Evolutionary conservation across 2,888 invertebrate species (phyloP).

Genomic region (Andrena minutula): DNA sequence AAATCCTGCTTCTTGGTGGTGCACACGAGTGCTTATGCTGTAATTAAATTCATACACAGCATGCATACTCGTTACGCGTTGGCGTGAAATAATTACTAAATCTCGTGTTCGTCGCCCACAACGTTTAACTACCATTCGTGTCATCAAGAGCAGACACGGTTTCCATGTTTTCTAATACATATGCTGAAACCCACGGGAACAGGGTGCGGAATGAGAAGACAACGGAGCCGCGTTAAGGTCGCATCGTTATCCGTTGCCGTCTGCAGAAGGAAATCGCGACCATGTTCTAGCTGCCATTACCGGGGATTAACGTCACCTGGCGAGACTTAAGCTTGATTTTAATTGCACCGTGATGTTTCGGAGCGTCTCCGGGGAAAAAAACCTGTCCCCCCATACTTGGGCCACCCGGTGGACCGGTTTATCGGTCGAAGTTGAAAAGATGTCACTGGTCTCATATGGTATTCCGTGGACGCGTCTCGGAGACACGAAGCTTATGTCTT

Average conservation of each 20-base stretch:
- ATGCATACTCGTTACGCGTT: neutral
- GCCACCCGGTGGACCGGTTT: constrained; percentile 45
- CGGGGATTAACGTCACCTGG: constrained; percentile 63
- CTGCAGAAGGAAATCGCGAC: constrained; percentile 35
- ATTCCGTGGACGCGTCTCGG: constrained; percentile 19
- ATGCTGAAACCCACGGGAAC: neutral
- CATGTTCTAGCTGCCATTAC: constrained; percentile 55
- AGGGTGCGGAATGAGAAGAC: constrained; percentile 29
- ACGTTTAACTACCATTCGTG: constrained; percentile 26
- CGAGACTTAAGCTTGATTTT: constrained; percentile 62
- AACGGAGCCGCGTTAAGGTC: constrained; percentile 9
- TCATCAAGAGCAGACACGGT: neutral
- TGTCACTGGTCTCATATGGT: constrained; percentile 33
- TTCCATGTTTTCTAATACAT: constrained; percentile 13
- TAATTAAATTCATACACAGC: neutral
- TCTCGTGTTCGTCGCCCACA: neutral
- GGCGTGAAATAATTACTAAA: neutral
- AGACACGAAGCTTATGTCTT: constrained; percentile 49
- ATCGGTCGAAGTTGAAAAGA: constrained; percentile 55
- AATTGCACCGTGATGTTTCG: constrained; percentile 61
- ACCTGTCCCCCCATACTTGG: constrained; percentile 37
- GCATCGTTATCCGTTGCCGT: constrained; percentile 23
- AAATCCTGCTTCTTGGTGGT: neutral
- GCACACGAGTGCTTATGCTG: neutral
- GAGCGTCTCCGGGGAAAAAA: constrained; percentile 33